Evolutionary conservation across 2,797 vertebrate species (phyloP).

Genomic region (Meriones psammophilus): DNA sequence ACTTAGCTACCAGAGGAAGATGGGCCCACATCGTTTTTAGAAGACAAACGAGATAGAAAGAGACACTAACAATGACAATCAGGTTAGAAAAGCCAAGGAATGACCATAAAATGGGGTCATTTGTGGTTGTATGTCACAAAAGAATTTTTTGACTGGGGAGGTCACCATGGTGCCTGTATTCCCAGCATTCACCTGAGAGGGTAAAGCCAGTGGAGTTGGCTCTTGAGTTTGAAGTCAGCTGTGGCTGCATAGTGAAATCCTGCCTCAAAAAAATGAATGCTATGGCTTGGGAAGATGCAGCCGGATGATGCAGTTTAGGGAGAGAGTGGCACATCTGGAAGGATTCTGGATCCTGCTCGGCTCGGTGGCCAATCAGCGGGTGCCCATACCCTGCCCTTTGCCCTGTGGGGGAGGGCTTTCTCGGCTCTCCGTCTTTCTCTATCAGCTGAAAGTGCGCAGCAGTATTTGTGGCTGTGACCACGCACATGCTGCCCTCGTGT

Average conservation of each 20-base stretch:
- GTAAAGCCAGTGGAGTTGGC: neutral
- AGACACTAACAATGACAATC: neutral
- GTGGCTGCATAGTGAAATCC: neutral
- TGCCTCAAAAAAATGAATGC: neutral
- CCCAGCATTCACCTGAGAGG: neutral
- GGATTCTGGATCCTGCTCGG: neutral
- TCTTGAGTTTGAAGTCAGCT: neutral
- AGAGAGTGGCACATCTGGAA: neutral
- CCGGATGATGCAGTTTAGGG: neutral
- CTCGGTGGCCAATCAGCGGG: neutral
- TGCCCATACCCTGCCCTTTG: neutral
- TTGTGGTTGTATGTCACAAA: neutral
- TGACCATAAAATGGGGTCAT: neutral
- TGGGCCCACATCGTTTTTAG: neutral
- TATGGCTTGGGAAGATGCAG: neutral
- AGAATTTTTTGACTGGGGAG: neutral
- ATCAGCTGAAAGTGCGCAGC: neutral
- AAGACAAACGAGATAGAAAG: neutral
- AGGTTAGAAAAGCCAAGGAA: neutral
- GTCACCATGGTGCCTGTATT: neutral
- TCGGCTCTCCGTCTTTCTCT: neutral
- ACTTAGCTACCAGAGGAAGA: neutral
- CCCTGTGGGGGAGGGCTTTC: neutral
- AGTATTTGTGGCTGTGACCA: no score
- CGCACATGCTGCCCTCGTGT: neutral